Evolutionary conservation across 1,140 invertebrate species (phyloP).

Genomic region (Mesaphorura yosii): DNA sequence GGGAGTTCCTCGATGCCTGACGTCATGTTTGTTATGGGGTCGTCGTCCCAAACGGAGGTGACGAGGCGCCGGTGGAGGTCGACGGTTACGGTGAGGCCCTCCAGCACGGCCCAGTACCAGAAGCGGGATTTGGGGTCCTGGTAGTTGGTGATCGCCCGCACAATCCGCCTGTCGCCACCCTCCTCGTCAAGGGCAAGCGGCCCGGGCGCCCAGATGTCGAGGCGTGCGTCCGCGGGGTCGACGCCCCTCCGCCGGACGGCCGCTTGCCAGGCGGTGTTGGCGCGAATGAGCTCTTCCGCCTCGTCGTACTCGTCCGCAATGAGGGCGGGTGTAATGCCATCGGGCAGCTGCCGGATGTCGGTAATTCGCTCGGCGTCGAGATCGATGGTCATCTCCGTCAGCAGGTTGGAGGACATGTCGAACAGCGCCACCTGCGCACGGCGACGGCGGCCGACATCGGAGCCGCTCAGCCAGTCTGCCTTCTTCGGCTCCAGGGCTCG

Average conservation of each 20-base stretch:
- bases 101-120: neutral
- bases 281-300: neutral
- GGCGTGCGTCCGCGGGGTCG: neutral
- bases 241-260: neutral
- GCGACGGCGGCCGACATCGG: neutral
- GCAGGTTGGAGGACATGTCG: neutral
- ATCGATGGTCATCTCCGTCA: neutral
- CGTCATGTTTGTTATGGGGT: neutral
- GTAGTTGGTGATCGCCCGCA: neutral
- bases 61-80: neutral
- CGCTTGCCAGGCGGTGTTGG: neutral
- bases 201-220: neutral
- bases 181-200: neutral
- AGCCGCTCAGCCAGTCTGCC: neutral
- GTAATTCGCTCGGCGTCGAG: too few species aligned
- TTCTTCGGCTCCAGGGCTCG: neutral
- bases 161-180: neutral
- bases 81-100: neutral
- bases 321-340: neutral
- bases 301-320: neutral
- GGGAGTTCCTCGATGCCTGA: neutral
- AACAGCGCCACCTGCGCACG: neutral
- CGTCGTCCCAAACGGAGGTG: neutral
- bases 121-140: neutral
- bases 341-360: neutral